These are phyloP conservation scores for Smutsia gigantea DNA, from an alignment of 2,797 vertebrate species.

Conservation along the genomic window DNA sequence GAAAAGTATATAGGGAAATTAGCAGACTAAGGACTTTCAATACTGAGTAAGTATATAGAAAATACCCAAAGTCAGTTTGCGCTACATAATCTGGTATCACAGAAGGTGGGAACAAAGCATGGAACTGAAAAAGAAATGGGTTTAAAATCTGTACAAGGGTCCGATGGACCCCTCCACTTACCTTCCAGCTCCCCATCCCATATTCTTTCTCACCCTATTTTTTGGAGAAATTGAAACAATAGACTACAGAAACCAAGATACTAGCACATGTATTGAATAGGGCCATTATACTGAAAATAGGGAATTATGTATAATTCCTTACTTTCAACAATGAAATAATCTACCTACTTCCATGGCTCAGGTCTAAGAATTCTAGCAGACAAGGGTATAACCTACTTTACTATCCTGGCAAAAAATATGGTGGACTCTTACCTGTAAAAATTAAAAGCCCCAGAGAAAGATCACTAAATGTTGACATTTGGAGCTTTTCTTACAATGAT, in stretches of 20 bases:
- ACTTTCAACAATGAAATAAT: not conserved
- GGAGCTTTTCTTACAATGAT: not conserved
- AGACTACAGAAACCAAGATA: not conserved
- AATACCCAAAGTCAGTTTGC: not conserved
- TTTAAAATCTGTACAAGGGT: not conserved
- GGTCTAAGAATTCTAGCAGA: slow-evolving; percentile 27
- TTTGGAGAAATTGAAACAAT: not conserved
- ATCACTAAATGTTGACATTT: not conserved
- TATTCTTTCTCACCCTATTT: not conserved
- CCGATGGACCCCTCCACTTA: not conserved
- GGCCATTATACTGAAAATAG: not conserved
- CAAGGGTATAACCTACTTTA: not conserved
- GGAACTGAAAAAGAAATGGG: not conserved
- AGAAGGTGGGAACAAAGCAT: not conserved
- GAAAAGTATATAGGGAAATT: not conserved
- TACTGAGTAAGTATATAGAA: not conserved
- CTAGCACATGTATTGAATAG: not conserved
- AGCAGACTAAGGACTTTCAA: not conserved
- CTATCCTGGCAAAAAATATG: not conserved
- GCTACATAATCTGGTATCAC: not conserved
- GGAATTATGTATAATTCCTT: not conserved
- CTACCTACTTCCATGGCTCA: not conserved
- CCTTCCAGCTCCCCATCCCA: not conserved
- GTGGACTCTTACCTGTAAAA: slow-evolving; percentile 26
- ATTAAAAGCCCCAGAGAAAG: slow-evolving; percentile 16